Evolutionary conservation across 2,888 invertebrate species (phyloP).

Genomic region (Nesidiocoris tenuis): DNA sequence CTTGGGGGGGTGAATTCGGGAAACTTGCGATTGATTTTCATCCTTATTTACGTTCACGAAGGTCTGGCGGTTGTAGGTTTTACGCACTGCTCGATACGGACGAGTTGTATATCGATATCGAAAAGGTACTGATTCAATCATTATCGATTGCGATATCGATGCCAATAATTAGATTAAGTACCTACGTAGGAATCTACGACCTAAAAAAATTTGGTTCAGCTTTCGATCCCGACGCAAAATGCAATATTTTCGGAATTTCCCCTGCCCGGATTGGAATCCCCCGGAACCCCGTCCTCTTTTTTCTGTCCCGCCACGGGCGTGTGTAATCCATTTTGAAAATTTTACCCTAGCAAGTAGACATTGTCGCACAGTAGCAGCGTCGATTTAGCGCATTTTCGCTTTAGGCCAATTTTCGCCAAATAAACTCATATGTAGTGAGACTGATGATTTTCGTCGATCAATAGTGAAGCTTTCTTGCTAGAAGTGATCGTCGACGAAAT

Average conservation of each 20-base stretch:
- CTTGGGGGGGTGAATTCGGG: background rate
- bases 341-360: background rate
- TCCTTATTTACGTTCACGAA: background rate
- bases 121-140: too few relatives aligned
- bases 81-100: background rate
- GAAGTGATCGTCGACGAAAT: background rate
- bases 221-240: too few relatives aligned
- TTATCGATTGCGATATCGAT: too few relatives aligned
- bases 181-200: too few relatives aligned
- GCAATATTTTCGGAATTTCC: too few relatives aligned
- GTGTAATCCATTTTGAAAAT: too few relatives aligned
- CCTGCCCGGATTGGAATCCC: too few relatives aligned
- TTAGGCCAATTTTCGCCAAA: background rate
- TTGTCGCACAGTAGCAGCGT: background rate
- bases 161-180: too few relatives aligned
- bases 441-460: background rate
- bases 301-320: too few relatives aligned
- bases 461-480: background rate
- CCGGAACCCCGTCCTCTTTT: too few relatives aligned
- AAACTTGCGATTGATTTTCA: background rate
- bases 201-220: too few relatives aligned
- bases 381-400: background rate
- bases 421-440: constrained; percentile 5
- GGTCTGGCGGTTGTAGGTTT: background rate
- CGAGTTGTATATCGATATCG: background rate